A percentile compares a stretch with the other conserved stretches of the same genome.
Evolutionary conservation across 2,888 invertebrate genomes (phyloP).

Genomic region (Caenorhabditis virilis): DNA sequence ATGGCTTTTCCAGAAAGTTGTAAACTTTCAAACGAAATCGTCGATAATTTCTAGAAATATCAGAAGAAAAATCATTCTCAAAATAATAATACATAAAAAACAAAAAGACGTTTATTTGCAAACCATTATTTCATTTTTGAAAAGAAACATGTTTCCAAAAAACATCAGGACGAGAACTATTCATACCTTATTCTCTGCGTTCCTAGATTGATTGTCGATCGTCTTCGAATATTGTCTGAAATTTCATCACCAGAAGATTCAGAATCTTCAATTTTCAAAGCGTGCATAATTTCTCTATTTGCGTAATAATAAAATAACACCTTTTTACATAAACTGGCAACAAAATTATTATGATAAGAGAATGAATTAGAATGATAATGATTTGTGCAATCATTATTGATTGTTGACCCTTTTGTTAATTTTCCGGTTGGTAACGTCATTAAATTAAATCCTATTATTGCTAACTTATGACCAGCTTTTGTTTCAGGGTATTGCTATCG

Average conservation of each 20-base stretch:
- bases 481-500: conserved; percentile 43
- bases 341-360: not conserved
- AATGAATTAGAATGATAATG: not conserved
- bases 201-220: conserved; percentile 35
- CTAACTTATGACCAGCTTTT: too few relatives aligned
- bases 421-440: too few relatives aligned
- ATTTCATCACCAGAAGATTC: conserved; percentile 8
- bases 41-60: conserved; percentile 23
- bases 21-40: conserved; percentile 46
- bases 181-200: conserved; percentile 26
- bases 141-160: too few relatives aligned
- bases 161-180: too few relatives aligned
- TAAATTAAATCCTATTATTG: too few relatives aligned
- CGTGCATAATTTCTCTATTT: conserved; percentile 11
- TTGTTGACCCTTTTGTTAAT: not conserved
- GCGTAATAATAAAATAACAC: not conserved
- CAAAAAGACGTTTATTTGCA: too few relatives aligned
- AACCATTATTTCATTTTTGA: not conserved
- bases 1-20: conserved; percentile 53
- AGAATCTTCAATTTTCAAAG: conserved; percentile 20
- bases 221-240: conserved; percentile 24
- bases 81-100: too few relatives aligned
- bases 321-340: conserved; percentile 1
- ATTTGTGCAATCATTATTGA: not conserved
- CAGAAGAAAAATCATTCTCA: too few relatives aligned